Conservation (phyloP, 2,113 vertebrate genomes). For the Dipodomys spectabilis region DNA sequence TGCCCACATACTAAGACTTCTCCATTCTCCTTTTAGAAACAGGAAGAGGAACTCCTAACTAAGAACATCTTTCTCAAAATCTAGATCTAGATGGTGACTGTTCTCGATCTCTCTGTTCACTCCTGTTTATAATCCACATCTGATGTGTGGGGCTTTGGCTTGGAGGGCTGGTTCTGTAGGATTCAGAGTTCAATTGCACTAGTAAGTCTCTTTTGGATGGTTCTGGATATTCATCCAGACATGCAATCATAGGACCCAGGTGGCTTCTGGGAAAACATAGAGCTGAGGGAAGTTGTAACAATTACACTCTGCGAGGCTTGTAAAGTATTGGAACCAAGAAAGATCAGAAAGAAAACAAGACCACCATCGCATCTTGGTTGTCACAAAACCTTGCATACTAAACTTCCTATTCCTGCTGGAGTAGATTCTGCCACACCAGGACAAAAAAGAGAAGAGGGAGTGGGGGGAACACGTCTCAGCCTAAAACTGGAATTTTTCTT, state of each 20-base stretch:
- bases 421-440: background rate
- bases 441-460: slow-evolving; percentile 37
- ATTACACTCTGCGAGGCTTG: background rate
- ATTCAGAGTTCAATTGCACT: background rate
- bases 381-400: background rate
- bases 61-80: background rate
- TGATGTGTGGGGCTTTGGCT: background rate
- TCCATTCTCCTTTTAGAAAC: slow-evolving; percentile 41
- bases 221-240: slow-evolving; percentile 14
- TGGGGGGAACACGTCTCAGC: slow-evolving; percentile 2
- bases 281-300: background rate
- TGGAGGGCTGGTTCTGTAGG: background rate
- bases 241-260: background rate
- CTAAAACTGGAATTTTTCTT: slow-evolving; percentile 74
- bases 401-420: slow-evolving; percentile 27
- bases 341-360: background rate
- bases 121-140: background rate
- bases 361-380: background rate
- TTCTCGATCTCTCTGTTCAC: background rate
- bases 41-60: background rate
- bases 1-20: background rate
- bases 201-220: too few relatives aligned
- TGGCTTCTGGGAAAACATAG: background rate
- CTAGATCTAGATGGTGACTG: background rate
- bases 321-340: background rate